Percentiles rank a stretch among this genome's conserved stretches.
phyloP scores from a whole-genome alignment of 2,113 vertebrate species.

The Panurus biarmicus region DNA sequence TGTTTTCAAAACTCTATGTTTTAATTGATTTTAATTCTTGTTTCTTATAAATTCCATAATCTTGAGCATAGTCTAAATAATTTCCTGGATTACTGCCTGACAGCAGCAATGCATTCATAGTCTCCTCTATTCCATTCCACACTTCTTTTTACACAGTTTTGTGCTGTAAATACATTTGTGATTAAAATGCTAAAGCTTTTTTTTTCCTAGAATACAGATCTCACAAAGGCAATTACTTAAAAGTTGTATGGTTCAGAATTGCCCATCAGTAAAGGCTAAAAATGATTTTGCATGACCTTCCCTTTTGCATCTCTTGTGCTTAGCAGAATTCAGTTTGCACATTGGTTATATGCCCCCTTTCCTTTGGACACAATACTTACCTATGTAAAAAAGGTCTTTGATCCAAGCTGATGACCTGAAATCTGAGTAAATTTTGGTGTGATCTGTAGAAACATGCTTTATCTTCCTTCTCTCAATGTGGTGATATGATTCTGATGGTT shows the following conservation, averaged over 20 bases:
- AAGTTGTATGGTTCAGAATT: neutral
- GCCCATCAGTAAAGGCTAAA: neutral
- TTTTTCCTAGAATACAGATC: neutral
- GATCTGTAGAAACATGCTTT: neutral
- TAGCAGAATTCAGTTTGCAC: neutral
- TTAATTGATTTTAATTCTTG: neutral
- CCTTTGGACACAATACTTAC: neutral
- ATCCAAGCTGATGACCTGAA: neutral
- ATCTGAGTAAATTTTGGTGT: slow-evolving; percentile 14
- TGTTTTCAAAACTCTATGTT: neutral
- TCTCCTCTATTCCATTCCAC: neutral
- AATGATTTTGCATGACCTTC: neutral
- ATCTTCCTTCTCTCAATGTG: neutral
- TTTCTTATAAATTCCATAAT: neutral
- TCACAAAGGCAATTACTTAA: neutral
- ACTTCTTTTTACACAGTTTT: neutral
- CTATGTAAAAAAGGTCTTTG: neutral
- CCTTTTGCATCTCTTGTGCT: neutral
- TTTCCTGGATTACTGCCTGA: neutral
- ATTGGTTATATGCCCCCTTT: neutral
- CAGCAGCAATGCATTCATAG: neutral
- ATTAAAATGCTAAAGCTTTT: neutral
- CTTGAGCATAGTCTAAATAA: neutral
- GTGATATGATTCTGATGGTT: slow-evolving; percentile 64
- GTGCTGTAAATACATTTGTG: neutral